These are phyloP conservation scores for Cercopithecus mona DNA, from an alignment of 2,113 vertebrate species.

Conservation along the genomic window DNA sequence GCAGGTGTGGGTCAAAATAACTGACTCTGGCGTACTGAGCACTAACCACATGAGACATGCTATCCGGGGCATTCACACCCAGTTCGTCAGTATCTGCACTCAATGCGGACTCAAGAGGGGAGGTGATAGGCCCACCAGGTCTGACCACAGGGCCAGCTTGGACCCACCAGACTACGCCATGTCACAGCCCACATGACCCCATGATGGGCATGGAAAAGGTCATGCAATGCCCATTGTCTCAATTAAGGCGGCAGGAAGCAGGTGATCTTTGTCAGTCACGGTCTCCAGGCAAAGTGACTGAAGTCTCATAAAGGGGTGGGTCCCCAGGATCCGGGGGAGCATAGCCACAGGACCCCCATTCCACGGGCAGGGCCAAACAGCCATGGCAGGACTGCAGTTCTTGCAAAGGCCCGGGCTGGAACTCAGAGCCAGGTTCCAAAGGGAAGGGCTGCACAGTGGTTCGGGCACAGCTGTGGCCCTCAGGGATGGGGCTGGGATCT, in stretches of 20 bases:
- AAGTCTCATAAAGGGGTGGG: neutral
- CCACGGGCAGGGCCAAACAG: neutral
- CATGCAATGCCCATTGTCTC: neutral
- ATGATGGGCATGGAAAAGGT: too few species aligned
- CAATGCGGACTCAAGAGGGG: neutral
- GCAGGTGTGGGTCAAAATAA: neutral
- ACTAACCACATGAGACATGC: neutral
- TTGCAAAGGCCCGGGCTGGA: neutral
- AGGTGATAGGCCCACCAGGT: neutral
- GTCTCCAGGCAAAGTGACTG: neutral
- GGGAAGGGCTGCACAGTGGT: neutral
- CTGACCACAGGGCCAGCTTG: too few species aligned
- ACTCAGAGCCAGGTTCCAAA: neutral
- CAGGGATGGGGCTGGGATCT: rapidly evolving
- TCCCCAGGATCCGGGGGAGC: neutral
- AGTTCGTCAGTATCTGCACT: neutral
- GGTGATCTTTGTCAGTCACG: neutral
- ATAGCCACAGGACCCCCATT: neutral
- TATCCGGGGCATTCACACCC: neutral
- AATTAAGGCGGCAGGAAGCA: neutral
- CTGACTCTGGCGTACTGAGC: too few species aligned
- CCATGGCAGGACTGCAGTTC: too few species aligned
- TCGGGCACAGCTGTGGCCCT: neutral
- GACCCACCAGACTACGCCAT: too few species aligned
- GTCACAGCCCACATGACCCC: neutral